Percentiles rank a stretch among this genome's conserved stretches.
These are phyloP conservation scores for Cyprinus carpio DNA, from an alignment of 2,113 vertebrate genomes.

Conservation along the genomic window DNA sequence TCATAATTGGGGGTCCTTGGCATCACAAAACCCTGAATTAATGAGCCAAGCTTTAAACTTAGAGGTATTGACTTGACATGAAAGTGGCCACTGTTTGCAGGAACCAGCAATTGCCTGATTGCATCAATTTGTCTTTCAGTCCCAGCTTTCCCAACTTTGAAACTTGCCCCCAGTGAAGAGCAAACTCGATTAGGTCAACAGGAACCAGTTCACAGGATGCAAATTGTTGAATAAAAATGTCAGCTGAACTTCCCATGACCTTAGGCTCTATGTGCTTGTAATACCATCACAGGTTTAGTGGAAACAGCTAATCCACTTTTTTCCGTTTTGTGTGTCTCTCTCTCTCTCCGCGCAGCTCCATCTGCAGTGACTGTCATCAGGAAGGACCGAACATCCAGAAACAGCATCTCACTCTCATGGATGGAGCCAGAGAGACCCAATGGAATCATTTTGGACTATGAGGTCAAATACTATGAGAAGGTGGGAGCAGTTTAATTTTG, in stretches of 20 bases:
- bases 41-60: neutral
- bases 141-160: constrained; percentile 47
- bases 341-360: constrained; percentile 79
- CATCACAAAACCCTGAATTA: neutral
- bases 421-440: constrained; percentile 95
- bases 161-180: constrained; percentile 50
- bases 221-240: constrained; percentile 51
- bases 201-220: constrained; percentile 63
- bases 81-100: constrained; percentile 24
- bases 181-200: constrained; percentile 69
- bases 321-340: constrained; percentile 29
- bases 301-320: constrained; percentile 43
- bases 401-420: constrained; percentile 93
- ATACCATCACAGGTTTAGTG: constrained; percentile 35
- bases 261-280: constrained; percentile 38
- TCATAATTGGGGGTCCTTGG: neutral
- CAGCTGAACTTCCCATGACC: constrained; percentile 72
- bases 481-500: constrained; percentile 74
- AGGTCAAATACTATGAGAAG: constrained; percentile 99
- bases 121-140: constrained; percentile 39
- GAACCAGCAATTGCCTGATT: constrained; percentile 21
- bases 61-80: neutral
- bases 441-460: constrained; percentile 97
- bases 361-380: constrained; percentile 88
- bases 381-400: constrained; percentile 93